phyloP scores from a whole-genome alignment of 2,797 vertebrate species.

The Muscicapa comitata region DNA sequence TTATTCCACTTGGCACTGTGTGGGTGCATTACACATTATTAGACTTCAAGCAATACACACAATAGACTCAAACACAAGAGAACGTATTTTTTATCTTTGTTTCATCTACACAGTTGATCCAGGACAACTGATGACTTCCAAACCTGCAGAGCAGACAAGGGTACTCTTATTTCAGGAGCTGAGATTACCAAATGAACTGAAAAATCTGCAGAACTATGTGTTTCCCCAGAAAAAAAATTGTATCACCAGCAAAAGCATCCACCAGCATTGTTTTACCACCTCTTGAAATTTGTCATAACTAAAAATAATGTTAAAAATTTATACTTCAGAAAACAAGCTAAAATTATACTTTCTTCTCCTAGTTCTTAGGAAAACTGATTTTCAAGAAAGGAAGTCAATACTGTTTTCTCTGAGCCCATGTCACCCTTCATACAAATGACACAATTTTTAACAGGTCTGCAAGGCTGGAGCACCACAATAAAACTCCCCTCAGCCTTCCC shows the following conservation, averaged over 20 bases:
- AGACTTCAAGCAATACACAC: background rate
- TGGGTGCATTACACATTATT: background rate
- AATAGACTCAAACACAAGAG: background rate
- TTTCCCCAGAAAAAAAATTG: background rate
- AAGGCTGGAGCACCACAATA: background rate
- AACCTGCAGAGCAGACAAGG: background rate
- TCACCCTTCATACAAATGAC: background rate
- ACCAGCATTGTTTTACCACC: background rate
- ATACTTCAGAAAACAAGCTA: background rate
- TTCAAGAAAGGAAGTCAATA: background rate
- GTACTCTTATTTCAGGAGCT: background rate
- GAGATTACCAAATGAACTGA: background rate
- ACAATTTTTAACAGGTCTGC: background rate
- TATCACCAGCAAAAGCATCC: background rate
- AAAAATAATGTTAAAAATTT: background rate
- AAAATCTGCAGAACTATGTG: background rate
- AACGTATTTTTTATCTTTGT: background rate
- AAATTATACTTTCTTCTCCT: background rate
- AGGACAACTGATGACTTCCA: background rate
- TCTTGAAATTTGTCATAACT: background rate
- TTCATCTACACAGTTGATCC: background rate
- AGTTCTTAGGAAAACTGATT: background rate
- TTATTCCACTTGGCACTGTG: background rate
- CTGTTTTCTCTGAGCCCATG: background rate
- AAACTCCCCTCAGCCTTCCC: background rate